phyloP scores from a whole-genome alignment of 2,888 invertebrate genomes.

The Stenolophus ochropezus region DNA sequence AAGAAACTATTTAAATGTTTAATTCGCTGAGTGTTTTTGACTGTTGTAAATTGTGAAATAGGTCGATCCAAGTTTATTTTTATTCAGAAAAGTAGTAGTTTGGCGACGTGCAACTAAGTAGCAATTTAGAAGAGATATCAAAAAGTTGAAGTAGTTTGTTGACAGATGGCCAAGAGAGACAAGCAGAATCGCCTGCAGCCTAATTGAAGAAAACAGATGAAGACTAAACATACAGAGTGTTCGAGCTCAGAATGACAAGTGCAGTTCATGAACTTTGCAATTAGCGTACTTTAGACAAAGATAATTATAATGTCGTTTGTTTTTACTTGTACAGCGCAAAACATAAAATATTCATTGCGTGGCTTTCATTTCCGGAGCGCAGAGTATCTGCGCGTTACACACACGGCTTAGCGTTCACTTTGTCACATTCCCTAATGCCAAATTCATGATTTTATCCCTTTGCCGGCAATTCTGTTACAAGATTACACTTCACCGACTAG shows the following conservation, averaged over 20 bases:
- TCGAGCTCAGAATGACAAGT: slow-evolving; percentile 23
- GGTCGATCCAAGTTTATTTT: neutral
- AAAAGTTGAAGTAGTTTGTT: slow-evolving; percentile 43
- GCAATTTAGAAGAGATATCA: slow-evolving; percentile 27
- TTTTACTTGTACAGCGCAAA: slow-evolving; percentile 35
- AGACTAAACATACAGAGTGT: slow-evolving; percentile 30
- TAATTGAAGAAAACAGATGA: slow-evolving; percentile 45
- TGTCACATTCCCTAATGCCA: slow-evolving; percentile 7
- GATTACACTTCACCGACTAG: neutral
- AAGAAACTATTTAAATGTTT: neutral
- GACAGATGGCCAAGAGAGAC: slow-evolving; percentile 24
- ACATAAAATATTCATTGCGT: slow-evolving; percentile 41
- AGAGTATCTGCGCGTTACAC: slow-evolving; percentile 3
- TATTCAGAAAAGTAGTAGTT: neutral
- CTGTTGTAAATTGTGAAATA: neutral
- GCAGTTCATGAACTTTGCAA: slow-evolving; percentile 47
- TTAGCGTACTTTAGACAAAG: slow-evolving; percentile 46
- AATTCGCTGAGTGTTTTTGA: neutral
- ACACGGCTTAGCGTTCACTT: slow-evolving; percentile 3
- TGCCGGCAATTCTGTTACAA: neutral
- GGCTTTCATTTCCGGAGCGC: slow-evolving; percentile 31
- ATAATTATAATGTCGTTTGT: slow-evolving; percentile 45
- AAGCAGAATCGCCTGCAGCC: slow-evolving; percentile 4
- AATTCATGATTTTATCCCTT: slow-evolving; percentile 9
- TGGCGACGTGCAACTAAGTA: too few relatives aligned